Evolutionary conservation across 2,113 vertebrate genomes (phyloP), one percentile per base, ranked within the genome.

Genomic region (Grantiella picta): DNA sequence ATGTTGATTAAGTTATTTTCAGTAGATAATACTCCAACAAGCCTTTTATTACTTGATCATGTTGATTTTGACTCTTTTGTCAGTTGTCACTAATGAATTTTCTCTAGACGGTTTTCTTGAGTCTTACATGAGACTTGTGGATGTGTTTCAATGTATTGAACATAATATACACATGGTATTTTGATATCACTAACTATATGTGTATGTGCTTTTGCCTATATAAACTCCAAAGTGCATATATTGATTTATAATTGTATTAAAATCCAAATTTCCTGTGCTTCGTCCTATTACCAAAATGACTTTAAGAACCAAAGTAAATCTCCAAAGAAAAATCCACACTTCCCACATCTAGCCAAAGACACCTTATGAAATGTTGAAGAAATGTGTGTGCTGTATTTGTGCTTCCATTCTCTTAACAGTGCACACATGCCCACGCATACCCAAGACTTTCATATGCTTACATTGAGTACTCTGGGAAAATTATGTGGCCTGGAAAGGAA

Each of bases 41-140:
- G 5, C 47, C 50, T 80, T 89, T 61, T 85, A 47, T 87, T 94
- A 53, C 15, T 42, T 80, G 38, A 83, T 91, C 23, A 44, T 77
- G 91, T 90, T 87, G 42, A 72, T 94, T 90, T 90, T 76, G 47
- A 42, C 13, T 89, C 44, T 68, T 90, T 18, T 88, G 50, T 88
- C 81, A 86, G 38, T 83, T 95, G 50, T 90, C 50, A 77, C 29
- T 91, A 80, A 35, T 83, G 44, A 83, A 44, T 90, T 86, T 73
- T 90, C 44, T 59, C 20, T 87, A 65, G 42, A 38, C 2, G 0
- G 0, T 92, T 86, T 83, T 76, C 36, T 87, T 53, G 11, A 78
- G 22, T 57, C 42, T 75, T 68, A 28, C 1, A 1, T 52, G 47
- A 13, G 36, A n/a, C 33, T 85, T 71, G 23, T 80, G 33, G 29